phyloP scores from a whole-genome alignment of 2,888 invertebrate genomes.

The Malthinus seriepunctatus region DNA sequence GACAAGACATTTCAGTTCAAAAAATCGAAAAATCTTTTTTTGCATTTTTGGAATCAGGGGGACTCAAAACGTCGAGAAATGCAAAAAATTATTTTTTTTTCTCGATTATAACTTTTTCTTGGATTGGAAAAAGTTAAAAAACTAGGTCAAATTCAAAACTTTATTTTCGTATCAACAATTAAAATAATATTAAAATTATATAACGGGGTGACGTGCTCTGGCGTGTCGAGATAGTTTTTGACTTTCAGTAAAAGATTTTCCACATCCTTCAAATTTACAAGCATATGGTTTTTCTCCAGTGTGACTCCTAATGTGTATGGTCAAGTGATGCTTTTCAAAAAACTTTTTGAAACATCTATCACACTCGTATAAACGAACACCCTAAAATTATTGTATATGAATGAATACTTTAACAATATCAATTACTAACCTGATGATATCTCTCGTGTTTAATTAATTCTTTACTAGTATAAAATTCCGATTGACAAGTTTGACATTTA shows the following conservation, averaged over 20 bases:
- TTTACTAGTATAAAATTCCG: slow-evolving; percentile 45
- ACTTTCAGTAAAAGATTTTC: slow-evolving; percentile 44
- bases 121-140: no score
- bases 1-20: no score
- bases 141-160: no score
- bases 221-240: slow-evolving; percentile 44
- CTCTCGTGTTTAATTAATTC: slow-evolving; percentile 43
- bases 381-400: slow-evolving; percentile 37
- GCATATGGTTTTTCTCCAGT: slow-evolving; percentile 45
- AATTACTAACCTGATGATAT: slow-evolving; percentile 42
- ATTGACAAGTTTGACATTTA: slow-evolving; percentile 39
- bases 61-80: no score
- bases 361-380: slow-evolving; percentile 41
- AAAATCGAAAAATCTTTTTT: no score
- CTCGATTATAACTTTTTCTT: no score
- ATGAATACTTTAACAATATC: background rate
- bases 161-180: no score
- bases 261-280: slow-evolving; percentile 41
- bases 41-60: no score
- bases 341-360: slow-evolving; percentile 45
- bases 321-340: slow-evolving; percentile 46
- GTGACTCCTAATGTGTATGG: slow-evolving; percentile 42
- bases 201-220: slow-evolving; percentile 38
- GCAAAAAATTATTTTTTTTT: no score
- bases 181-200: slow-evolving; percentile 24